These are phyloP conservation scores for Leptopilina myrica DNA, from an alignment of 2,888 invertebrate species.

Conservation along the genomic window DNA sequence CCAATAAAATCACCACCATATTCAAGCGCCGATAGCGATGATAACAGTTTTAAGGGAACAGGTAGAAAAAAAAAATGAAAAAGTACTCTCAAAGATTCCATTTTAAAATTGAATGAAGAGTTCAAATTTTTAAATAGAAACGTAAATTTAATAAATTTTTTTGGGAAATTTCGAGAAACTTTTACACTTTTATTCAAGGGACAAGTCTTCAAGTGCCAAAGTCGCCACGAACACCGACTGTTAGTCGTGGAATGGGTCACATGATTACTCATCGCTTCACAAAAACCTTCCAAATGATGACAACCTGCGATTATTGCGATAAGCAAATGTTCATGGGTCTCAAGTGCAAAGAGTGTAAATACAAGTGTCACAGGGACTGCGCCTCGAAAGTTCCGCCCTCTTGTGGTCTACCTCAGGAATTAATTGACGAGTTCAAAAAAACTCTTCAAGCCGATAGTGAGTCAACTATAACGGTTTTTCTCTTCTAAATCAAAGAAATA, in stretches of 20 bases:
- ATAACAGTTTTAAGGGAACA: conserved; percentile 77
- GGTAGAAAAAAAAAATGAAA: conserved; percentile 51
- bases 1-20: conserved; percentile 82
- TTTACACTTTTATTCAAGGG: conserved; percentile 65
- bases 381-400: conserved; percentile 94
- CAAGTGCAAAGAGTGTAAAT: conserved; percentile 97
- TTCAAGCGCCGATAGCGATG: conserved; percentile 77
- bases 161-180: neutral
- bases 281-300: conserved; percentile 91
- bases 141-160: conserved; percentile 4
- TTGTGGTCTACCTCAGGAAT: conserved; percentile 92
- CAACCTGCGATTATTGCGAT: conserved; percentile 93
- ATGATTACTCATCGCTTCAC: conserved; percentile 94
- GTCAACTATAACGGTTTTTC: neutral
- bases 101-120: no score
- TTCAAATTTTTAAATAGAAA: neutral
- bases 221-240: conserved; percentile 87
- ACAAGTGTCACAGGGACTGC: conserved; percentile 92
- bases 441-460: conserved; percentile 83
- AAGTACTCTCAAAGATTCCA: neutral
- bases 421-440: conserved; percentile 89
- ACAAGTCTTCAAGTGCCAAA: conserved; percentile 80
- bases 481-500: neutral
- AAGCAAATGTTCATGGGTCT: conserved; percentile 92
- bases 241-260: conserved; percentile 90